Evolutionary conservation across 2,113 vertebrate species (phyloP).

Genomic region (Paramisgurnus dabryanus): DNA sequence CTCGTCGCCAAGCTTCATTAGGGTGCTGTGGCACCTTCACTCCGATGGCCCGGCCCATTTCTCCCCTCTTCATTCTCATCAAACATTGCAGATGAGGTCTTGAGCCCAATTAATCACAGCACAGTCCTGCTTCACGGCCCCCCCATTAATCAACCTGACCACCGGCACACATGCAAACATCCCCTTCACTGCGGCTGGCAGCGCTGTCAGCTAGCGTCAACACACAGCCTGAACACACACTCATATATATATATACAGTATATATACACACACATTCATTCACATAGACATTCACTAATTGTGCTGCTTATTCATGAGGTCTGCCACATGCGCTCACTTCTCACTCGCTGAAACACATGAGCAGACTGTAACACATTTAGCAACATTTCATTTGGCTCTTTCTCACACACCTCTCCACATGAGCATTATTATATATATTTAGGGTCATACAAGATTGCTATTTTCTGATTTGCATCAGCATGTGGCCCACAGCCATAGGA

Average conservation of each 20-base stretch:
- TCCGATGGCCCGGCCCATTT: constrained; percentile 50
- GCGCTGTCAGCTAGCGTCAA: constrained; percentile 59
- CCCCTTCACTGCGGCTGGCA: constrained; percentile 56
- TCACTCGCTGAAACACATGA: not conserved
- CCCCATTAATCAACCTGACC: constrained; percentile 67
- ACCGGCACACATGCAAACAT: constrained; percentile 52
- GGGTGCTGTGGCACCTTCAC: constrained; percentile 41
- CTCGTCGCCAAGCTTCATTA: constrained; percentile 59
- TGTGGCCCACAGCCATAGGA: not conserved
- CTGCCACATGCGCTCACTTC: constrained; percentile 10
- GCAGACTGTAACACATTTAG: not conserved
- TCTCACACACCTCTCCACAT: not conserved
- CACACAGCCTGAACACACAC: constrained; percentile 29
- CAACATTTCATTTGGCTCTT: not conserved
- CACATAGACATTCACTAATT: not conserved
- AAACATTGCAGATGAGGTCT: constrained; percentile 74
- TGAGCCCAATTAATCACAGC: constrained; percentile 74
- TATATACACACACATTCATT: constrained; percentile 29
- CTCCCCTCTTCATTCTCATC: constrained; percentile 71
- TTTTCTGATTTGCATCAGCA: not conserved
- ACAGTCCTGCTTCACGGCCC: constrained; percentile 56
- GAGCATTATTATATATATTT: not conserved
- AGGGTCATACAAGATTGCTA: not conserved
- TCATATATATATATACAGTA: constrained; percentile 25
- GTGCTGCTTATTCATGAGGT: constrained; percentile 11